Conservation (phyloP, 2,797 vertebrate genomes). For the Hyperoplus lanceolatus region DNA sequence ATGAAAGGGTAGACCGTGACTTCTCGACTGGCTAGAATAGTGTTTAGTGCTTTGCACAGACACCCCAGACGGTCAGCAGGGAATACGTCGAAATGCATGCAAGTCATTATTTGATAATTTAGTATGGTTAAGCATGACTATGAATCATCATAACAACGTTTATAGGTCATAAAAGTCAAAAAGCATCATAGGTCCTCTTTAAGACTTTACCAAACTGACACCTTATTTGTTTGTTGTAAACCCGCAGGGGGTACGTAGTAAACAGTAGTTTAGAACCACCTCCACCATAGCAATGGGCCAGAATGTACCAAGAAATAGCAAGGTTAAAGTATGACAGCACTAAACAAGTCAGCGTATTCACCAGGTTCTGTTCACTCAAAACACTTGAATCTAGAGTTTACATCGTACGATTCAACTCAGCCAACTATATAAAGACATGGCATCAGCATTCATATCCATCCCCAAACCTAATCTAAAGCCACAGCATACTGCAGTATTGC, state of each 20-base stretch:
- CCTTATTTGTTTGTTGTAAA: background rate
- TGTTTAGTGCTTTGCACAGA: too few species aligned
- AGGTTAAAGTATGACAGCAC: slow-evolving; percentile 16
- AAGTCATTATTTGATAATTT: too few species aligned
- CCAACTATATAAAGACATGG: slow-evolving; percentile 17
- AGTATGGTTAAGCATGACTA: too few species aligned
- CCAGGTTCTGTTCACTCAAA: slow-evolving; percentile 24
- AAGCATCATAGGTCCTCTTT: too few species aligned
- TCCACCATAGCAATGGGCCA: background rate
- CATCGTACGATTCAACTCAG: slow-evolving; percentile 36
- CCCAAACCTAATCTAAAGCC: slow-evolving; percentile 11
- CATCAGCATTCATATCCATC: slow-evolving; percentile 30
- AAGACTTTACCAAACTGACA: background rate
- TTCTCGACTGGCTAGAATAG: too few species aligned
- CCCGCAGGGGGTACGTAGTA: background rate
- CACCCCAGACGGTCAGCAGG: too few species aligned
- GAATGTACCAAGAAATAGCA: background rate
- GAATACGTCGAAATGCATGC: too few species aligned
- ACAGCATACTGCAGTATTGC: background rate
- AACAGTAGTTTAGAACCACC: background rate
- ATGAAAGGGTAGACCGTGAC: too few species aligned
- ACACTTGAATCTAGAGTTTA: slow-evolving; percentile 46
- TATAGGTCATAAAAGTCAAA: too few species aligned
- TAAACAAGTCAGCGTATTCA: slow-evolving; percentile 27
- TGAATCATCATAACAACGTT: too few species aligned